A percentile compares a stretch with the other conserved stretches of the same genome.
phyloP scores from a whole-genome alignment of 2,888 invertebrate species.

The Cephus pulcher region DNA sequence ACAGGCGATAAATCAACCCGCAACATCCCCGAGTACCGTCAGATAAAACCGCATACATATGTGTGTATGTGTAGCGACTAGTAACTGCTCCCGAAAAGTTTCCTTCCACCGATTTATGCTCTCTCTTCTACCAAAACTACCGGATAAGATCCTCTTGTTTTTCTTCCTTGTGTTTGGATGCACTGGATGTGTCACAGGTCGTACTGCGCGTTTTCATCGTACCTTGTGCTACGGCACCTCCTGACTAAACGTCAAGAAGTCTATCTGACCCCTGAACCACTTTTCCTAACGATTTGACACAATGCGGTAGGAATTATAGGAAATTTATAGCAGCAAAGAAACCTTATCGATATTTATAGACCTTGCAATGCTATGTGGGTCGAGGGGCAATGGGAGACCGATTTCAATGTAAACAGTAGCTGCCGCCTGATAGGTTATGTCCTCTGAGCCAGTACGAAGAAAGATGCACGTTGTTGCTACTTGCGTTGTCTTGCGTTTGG shows the following conservation, averaged over 20 bases:
- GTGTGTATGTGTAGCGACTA: conserved; percentile 41
- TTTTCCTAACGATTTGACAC: no score
- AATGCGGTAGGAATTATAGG: no score
- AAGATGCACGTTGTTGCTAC: no score
- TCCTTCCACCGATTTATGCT: conserved; percentile 49
- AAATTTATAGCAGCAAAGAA: no score
- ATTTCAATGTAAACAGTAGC: no score
- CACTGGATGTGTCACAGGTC: not conserved
- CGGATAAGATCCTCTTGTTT: not conserved
- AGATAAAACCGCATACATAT: conserved; percentile 60
- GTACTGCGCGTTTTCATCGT: not conserved
- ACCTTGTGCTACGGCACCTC: not conserved
- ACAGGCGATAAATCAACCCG: conserved; percentile 65
- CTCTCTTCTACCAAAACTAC: conserved; percentile 17
- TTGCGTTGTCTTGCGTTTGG: no score
- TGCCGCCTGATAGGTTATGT: no score
- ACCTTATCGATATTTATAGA: no score
- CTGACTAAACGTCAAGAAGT: not conserved
- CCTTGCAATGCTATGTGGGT: no score
- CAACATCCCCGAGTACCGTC: conserved; percentile 61
- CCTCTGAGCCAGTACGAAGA: no score
- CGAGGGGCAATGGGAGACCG: no score
- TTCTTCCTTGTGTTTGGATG: not conserved
- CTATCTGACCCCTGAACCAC: not conserved
- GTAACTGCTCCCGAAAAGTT: conserved; percentile 48